Conservation (phyloP, 1,140 invertebrate genomes). For the Drosophila murphyi region DNA sequence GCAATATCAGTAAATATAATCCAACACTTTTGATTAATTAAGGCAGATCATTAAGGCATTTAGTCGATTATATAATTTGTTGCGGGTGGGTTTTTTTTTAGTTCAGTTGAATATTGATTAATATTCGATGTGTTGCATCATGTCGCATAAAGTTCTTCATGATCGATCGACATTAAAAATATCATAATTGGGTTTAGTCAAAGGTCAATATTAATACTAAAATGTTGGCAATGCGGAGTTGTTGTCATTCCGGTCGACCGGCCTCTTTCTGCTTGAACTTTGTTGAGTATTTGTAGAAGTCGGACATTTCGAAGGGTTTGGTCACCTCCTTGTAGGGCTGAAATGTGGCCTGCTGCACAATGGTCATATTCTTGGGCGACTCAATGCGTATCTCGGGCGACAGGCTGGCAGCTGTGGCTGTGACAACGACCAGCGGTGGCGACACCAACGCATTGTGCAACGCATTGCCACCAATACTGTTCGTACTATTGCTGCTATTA, state of each 20-base stretch:
- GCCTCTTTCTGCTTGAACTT: slow-evolving; percentile 90
- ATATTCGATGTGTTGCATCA: slow-evolving; percentile 5
- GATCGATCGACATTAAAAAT: neutral
- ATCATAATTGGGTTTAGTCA: slow-evolving; percentile 16
- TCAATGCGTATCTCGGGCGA: slow-evolving; percentile 87
- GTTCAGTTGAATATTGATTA: slow-evolving; percentile 3
- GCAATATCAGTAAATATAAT: slow-evolving; percentile 36
- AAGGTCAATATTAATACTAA: neutral
- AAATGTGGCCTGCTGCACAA: slow-evolving; percentile 94
- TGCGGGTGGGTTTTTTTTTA: neutral
- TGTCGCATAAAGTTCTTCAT: too few relatives aligned
- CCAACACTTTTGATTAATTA: slow-evolving; percentile 24
- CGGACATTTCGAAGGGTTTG: slow-evolving; percentile 98
- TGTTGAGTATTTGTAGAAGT: slow-evolving; percentile 98
- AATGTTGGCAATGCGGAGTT: neutral
- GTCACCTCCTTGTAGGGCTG: slow-evolving; percentile 96
- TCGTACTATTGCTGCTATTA: slow-evolving; percentile 31
- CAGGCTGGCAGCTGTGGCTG: slow-evolving; percentile 72
- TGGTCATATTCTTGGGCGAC: slow-evolving; percentile 91
- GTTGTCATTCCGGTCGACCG: slow-evolving; percentile 64
- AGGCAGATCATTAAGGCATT: slow-evolving; percentile 38
- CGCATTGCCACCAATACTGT: slow-evolving; percentile 33
- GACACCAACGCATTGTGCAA: slow-evolving; percentile 55
- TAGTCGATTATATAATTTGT: slow-evolving; percentile 24
- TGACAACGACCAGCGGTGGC: slow-evolving; percentile 71